Base-by-base conservation (phyloP, 2,888 invertebrate species). In the Synanthedon vespiformis region DNA sequence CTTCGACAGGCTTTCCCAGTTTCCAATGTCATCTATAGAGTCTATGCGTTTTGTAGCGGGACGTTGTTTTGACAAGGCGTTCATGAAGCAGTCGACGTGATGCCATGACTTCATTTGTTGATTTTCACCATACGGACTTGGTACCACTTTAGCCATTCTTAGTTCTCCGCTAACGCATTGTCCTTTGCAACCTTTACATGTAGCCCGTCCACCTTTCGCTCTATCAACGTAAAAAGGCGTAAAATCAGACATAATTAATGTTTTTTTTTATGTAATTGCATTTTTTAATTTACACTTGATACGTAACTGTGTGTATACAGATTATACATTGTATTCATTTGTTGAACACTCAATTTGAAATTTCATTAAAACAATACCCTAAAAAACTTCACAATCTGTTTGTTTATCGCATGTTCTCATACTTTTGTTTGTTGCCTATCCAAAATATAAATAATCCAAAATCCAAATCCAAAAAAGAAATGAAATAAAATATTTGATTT, bases 111-210 rank as follows among this genome's bases (percentile, higher is more conserved):
- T 96, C 94, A 96, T 95, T 63, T 91, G 73, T 58, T 87, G 92
- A 1, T 90, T 91, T 16, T 90, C 91, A 12, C 84, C 90, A 68
- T 95, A 96, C 0, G 94, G 95, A 77, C 95, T 96, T 1, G 92
- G 80, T 4, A 91, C 89, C 14, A 95, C 59, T 74, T 95, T 96
- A 0, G 94, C 96, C 49, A 96, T 81, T 54, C 96, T 88, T 49
- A 95, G 67, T 55, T 90, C 88, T 18, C 92, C 94, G 67, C 91
- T 90, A 1, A 90, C 90, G 65, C 95, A 93, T 66, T 92, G 92
- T 55, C 90, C 85, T 81, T 96, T 96, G 75, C 96, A 97, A 65
- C 93, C 94, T 75, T 96, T 96, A 70, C 97, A 97, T 12, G 91
- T 90, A 1, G 96, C 93, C 51, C 93, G 89, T 0, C 94, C 94